A percentile compares a stretch with the other conserved stretches of the same genome.
Evolutionary conservation across 2,797 vertebrate species (phyloP).

Genomic region (Labeo calbasu): DNA sequence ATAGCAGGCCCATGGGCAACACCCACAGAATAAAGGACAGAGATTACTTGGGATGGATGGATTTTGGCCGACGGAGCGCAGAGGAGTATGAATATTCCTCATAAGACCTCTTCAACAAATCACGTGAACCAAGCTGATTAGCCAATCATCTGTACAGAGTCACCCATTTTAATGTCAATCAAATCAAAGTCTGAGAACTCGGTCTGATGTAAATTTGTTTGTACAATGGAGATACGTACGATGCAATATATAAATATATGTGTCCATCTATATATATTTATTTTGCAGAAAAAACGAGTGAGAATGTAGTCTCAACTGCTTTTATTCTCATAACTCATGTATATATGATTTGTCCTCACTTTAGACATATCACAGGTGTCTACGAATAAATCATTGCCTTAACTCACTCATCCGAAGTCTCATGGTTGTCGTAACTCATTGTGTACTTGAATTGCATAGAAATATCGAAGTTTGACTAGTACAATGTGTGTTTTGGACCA

Average conservation of each 20-base stretch:
- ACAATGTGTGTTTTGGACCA: background rate
- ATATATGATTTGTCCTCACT: conserved; percentile 68
- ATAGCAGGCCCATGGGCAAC: conserved; percentile 81
- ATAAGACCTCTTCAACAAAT: conserved; percentile 66
- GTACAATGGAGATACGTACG: conserved; percentile 67
- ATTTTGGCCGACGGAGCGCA: conserved; percentile 93
- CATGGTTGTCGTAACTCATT: conserved; percentile 5
- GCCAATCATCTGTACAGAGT: conserved; percentile 65
- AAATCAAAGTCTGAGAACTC: conserved; percentile 71
- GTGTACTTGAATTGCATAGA: background rate
- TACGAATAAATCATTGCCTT: conserved; percentile 64
- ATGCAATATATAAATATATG: conserved; percentile 68
- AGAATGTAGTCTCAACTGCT: conserved; percentile 65
- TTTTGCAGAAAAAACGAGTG: conserved; percentile 67
- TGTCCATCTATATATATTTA: conserved; percentile 71
- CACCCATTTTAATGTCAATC: conserved; percentile 66
- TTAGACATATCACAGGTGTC: conserved; percentile 60
- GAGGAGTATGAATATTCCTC: conserved; percentile 93
- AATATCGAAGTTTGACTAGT: background rate
- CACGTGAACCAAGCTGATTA: conserved; percentile 44
- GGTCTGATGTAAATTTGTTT: conserved; percentile 75
- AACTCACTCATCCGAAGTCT: conserved; percentile 54
- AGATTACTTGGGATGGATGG: conserved; percentile 98
- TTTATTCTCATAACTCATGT: conserved; percentile 69
- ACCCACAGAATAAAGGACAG: conserved; percentile 93